Evolutionary conservation across 92 coral and sea anemone genomes (phyloP).

Genomic region (Muricea muricata): DNA sequence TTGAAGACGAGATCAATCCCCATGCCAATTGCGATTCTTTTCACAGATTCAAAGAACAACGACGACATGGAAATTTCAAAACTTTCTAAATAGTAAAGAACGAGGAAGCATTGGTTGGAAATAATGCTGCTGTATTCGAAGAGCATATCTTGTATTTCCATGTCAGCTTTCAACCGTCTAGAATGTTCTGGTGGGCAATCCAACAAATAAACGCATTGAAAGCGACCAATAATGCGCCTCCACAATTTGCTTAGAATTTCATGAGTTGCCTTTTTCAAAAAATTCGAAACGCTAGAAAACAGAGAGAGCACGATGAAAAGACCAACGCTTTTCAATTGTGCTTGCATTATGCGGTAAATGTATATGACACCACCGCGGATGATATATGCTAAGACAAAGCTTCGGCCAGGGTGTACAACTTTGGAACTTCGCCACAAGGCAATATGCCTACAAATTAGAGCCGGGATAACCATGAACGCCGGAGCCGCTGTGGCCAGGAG

Average conservation of each 20-base stretch:
- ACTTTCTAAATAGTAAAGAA: background rate
- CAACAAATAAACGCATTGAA: constrained; percentile 19
- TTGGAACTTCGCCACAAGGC: constrained; percentile 56
- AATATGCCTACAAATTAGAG: background rate
- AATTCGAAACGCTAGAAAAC: constrained; percentile 68
- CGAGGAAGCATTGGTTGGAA: background rate
- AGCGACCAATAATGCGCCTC: constrained; percentile 33
- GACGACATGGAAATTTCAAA: background rate
- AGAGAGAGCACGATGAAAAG: constrained; percentile 64
- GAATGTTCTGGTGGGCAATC: constrained; percentile 68
- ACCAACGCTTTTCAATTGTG: constrained; percentile 63
- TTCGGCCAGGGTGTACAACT: constrained; percentile 62
- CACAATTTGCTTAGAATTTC: constrained; percentile 68
- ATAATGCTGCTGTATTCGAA: constrained; percentile 57
- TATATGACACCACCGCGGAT: constrained; percentile 51
- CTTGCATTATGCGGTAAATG: constrained; percentile 74
- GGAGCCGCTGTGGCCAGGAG: constrained; percentile 68
- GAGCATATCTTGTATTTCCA: constrained; percentile 76
- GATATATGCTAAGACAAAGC: constrained; percentile 49
- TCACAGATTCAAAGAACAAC: constrained; percentile 30
- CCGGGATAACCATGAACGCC: constrained; percentile 30
- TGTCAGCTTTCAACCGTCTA: constrained; percentile 80
- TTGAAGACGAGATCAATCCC: constrained; percentile 74
- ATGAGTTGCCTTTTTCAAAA: constrained; percentile 67
- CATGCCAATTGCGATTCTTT: constrained; percentile 65